These are phyloP conservation scores for Myripristis murdjan DNA, from an alignment of 2,797 vertebrate genomes.

Conservation along the genomic window DNA sequence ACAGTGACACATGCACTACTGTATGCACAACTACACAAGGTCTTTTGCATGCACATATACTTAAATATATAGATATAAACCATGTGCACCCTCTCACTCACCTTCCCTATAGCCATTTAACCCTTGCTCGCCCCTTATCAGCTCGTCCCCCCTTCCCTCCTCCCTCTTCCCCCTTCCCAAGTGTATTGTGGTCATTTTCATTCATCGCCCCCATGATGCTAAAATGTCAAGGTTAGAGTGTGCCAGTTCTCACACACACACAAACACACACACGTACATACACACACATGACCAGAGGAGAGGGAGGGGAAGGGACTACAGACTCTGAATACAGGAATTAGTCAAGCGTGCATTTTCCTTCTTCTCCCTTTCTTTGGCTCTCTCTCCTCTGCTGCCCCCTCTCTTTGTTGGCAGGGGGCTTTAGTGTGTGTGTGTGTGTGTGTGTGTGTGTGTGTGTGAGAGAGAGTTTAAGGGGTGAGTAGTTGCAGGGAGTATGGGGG, in stretches of 20 bases:
- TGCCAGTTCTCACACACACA: slow-evolving; percentile 58
- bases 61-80: slow-evolving; percentile 20
- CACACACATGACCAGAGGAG: slow-evolving; percentile 33
- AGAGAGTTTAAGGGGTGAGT: slow-evolving; percentile 32
- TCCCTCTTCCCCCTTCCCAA: slow-evolving; percentile 19
- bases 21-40: slow-evolving; percentile 7
- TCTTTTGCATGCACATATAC: background rate
- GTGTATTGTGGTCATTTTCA: slow-evolving; percentile 77
- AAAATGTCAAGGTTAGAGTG: slow-evolving; percentile 80
- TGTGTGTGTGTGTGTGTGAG: slow-evolving; percentile 8
- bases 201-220: slow-evolving; percentile 70
- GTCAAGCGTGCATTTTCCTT: slow-evolving; percentile 79
- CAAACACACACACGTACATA: slow-evolving; percentile 44
- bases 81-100: slow-evolving; percentile 22
- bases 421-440: slow-evolving; percentile 39
- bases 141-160: slow-evolving; percentile 8
- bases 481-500: slow-evolving; percentile 11
- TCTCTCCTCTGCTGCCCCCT: slow-evolving; percentile 58
- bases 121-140: slow-evolving; percentile 43
- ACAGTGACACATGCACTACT: background rate
- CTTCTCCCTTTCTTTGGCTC: slow-evolving; percentile 69
- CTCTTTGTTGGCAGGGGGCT: slow-evolving; percentile 70
- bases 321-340: slow-evolving; percentile 77
- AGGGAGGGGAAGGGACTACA: slow-evolving; percentile 52
- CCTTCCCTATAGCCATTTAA: slow-evolving; percentile 36